Conservation (phyloP, 2,888 invertebrate species). For the Drosophila acutilabella region DNA sequence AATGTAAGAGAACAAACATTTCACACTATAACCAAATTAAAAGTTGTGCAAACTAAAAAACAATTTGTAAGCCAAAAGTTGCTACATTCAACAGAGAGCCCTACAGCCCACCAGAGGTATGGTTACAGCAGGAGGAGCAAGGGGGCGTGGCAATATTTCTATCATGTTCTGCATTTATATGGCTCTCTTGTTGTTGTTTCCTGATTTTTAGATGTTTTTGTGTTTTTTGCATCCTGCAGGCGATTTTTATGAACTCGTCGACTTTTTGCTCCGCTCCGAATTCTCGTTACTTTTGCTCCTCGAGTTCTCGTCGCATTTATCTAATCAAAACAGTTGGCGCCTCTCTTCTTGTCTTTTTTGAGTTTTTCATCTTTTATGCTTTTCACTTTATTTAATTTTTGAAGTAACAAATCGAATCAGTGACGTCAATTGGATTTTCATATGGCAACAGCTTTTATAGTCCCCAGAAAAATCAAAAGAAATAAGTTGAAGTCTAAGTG, state of each 20-base stretch:
- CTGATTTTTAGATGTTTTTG: constrained; percentile 32
- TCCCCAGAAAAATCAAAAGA: constrained; percentile 11
- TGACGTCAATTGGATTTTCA: constrained; percentile 68
- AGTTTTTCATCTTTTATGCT: constrained; percentile 37
- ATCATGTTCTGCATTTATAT: constrained; percentile 19
- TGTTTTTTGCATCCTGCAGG: constrained; percentile 26
- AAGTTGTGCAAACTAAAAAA: constrained; percentile 76
- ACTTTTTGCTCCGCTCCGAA: not conserved
- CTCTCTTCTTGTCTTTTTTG: constrained; percentile 15
- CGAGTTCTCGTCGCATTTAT: constrained; percentile 54
- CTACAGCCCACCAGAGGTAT: not conserved
- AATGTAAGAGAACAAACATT: constrained; percentile 59
- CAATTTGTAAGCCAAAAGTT: constrained; percentile 78
- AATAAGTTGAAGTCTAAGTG: constrained; percentile 7
- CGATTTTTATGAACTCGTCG: constrained; percentile 48
- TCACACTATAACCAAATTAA: constrained; percentile 78
- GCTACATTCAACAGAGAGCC: constrained; percentile 40
- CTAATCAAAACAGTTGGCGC: constrained; percentile 69
- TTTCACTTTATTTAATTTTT: constrained; percentile 17
- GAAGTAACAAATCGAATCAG: constrained; percentile 56
- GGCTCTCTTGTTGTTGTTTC: constrained; percentile 6
- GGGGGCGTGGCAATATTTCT: not conserved
- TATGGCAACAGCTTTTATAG: constrained; percentile 48
- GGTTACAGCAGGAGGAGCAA: not conserved
- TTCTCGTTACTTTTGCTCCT: constrained; percentile 12